Evolutionary conservation across 2,888 invertebrate genomes (phyloP), one percentile per base, ranked within the genome.

Genomic region (Papilio protenor): DNA sequence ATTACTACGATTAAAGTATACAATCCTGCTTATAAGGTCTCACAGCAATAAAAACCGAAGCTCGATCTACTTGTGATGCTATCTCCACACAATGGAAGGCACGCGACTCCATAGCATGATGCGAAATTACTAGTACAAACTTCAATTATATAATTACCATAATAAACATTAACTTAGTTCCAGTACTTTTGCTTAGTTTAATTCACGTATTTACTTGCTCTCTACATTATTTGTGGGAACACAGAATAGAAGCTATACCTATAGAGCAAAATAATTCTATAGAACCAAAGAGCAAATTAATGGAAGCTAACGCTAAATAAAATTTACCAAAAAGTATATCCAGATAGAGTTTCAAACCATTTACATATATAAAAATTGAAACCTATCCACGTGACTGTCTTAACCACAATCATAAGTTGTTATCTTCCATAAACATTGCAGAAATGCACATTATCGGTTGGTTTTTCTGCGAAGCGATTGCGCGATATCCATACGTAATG

Each of bases 31-130:
- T 23, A 21, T 23, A 1, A 18, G 52, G 40, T 59, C 57, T 59
- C 21, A 61, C 16, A 71, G 21, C 2, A 66, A 45, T 52, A 64
- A 76, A 71, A 73, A 77, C 2, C n/a, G 1, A 72, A 27, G 18
- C 71, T 73, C 77, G 73, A 73, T 47, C 78, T 66, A 73, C 21
- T 66, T 49, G 49, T 64, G 66, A 77, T 55, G 61, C 79, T 81
- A 80, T 79, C 80, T 80, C 57, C 76, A 76, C 79, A 84, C 83
- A 85, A 84, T 82, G 76, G 79, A 77, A 72, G 77, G 81, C 83
- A 85, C 83, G 85, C 85, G 81, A 85, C 83, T 82, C 80, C 81
- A 82, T 12, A 21, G 57, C 57, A 59, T 59, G 12, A 21, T n/a
- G 18, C 14, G 52, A 55, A 18, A 55, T 55, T 55, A 55, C 55